A percentile compares a stretch with the other conserved stretches of the same genome.
Conservation (phyloP, 2,797 vertebrate genomes). For the Salmo trutta region DNA sequence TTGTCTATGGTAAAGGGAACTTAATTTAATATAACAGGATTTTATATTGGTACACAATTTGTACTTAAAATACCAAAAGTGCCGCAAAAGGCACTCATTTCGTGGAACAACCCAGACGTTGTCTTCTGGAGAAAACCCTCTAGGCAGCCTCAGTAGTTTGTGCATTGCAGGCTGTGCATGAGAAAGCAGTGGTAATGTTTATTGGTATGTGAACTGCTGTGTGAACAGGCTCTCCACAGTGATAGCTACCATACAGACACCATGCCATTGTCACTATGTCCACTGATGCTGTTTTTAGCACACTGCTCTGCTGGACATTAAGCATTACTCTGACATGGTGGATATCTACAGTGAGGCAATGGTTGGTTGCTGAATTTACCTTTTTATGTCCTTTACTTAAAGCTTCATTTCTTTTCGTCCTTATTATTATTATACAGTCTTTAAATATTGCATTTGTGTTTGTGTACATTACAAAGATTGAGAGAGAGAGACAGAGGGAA, state of each 20-base stretch:
- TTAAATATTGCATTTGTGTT: constrained; percentile 14
- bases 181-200: not conserved
- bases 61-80: too few relatives aligned
- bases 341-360: constrained; percentile 3
- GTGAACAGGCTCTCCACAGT: not conserved
- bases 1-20: too few relatives aligned
- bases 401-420: not conserved
- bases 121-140: constrained; percentile 1
- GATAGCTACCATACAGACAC: not conserved
- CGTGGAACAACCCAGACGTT: not conserved
- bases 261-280: not conserved
- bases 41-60: too few relatives aligned
- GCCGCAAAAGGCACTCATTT: too few relatives aligned
- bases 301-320: not conserved
- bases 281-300: constrained; percentile 3
- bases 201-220: not conserved
- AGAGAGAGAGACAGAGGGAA: constrained; percentile 16
- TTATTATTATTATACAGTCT: constrained; percentile 20
- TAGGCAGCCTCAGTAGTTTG: not conserved
- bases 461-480: constrained; percentile 12
- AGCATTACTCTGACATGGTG: not conserved
- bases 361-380: constrained; percentile 12
- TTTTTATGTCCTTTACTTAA: not conserved
- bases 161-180: not conserved
- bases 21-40: too few relatives aligned